Evolutionary conservation across 1,140 invertebrate genomes (phyloP), one percentile per base, ranked within the genome.

Genomic region (Caenorhabditis briggsae): DNA sequence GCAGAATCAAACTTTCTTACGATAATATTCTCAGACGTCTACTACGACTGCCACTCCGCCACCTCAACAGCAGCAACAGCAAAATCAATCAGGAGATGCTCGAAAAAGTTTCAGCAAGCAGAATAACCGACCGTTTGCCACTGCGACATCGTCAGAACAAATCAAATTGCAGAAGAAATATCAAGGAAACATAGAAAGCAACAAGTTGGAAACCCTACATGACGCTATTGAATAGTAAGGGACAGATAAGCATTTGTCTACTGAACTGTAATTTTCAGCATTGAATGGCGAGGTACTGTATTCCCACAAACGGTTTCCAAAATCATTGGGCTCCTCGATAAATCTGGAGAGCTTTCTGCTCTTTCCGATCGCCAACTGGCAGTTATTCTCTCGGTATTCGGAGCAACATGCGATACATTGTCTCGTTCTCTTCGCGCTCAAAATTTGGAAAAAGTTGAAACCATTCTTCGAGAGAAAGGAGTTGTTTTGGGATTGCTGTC

Each of bases 81-180:
- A 78, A 53, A 53, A 53, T 6, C 46, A 50, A 11, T 12, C 46
- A 23, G 14, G 7, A 23, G 70, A 78, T 50, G 46, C 18, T 11
- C 43, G 70, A 2, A 78, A 50, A 23, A 53, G 50, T n/a, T 78
- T 78, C 23, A n/a, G 14, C n/a, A 53, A 50, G 53, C 5, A 12
- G 3, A 53, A 53, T n/a, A 78, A 78, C 5, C 50, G 50, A 43
- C 46, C 70, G 5, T 78, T 50, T 50, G n/a, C 41, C 7, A 5
- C 46, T 5, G 14, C 70, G 11, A 78, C 70, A 48, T 16, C 70
- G 2, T 46, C n/a, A n/a, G 70, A 78, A 23, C 70, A 78, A 23
- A n/a, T 78, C 12, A 78, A 50, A 11, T n/a, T 78, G 11, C 70
- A 78, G n/a, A 78, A 78, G 46, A 78, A 78, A 53, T 78, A 78